Base-by-base conservation (phyloP, 2,113 vertebrate species). In the Phalacrocorax pelagicus region DNA sequence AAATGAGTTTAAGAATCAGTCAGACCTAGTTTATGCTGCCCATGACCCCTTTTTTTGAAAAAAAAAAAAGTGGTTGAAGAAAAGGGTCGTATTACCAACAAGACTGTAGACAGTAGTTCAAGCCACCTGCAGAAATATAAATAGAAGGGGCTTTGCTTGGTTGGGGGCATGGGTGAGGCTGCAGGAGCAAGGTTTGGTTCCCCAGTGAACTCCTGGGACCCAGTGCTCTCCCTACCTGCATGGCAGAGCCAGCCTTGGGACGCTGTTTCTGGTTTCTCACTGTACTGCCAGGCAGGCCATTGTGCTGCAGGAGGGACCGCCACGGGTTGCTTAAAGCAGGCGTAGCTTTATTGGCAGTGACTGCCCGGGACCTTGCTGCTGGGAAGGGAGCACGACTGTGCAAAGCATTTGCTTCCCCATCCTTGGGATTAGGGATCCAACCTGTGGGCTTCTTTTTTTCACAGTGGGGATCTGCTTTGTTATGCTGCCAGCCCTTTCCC, bases 181-280 rank as follows among this genome's bases (percentile, higher is more conserved):
- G 46, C 47, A 54, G 42, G 42, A 81, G 38, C 13, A 30, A 27
- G 34, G 15, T 15, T 79, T 34, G 81, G 49, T 70, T 73, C 23
- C 51, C 21, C 5, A 3, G 11, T 20, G 22, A 49, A 5, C n/a
- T 44, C 27, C n/a, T 47, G 58, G 24, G 38, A 13, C 46, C 4
- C 1, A 2, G 6, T 36, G 61, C 62, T 73, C 27, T 79, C 36
- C 46, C 65, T 16, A 1, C 16, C 16, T 40, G 55, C 0, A 0
- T n/a, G 47, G 15, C 78, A 57, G n/a, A 59, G n/a, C 29, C 16
- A 40, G 70, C 18, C 12, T 67, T 54, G 30, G 47, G 42, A 13
- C 0, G 2, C 70, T 74, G 9, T 21, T 9, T 38, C 69, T 66
- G 51, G 3, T 75, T 82, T 51, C 44, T 55, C 3, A 5, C 57